Evolutionary conservation across 2,888 invertebrate genomes (phyloP).

Genomic region (Philopedon plagiatum): DNA sequence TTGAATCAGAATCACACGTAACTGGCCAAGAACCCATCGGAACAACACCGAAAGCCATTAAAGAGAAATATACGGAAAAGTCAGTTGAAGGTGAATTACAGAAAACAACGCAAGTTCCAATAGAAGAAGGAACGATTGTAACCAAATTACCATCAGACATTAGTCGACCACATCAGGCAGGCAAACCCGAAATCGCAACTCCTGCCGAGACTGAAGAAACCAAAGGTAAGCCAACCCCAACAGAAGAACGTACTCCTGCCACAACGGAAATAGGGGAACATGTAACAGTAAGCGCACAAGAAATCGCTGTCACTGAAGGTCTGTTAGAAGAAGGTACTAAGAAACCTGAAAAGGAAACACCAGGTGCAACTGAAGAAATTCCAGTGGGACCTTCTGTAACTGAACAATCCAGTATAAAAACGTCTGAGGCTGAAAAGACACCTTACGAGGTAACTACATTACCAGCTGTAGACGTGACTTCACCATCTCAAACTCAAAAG

Average conservation of each 20-base stretch:
- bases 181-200: background rate
- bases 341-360: background rate
- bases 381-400: conserved; percentile 5
- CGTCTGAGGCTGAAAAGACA: background rate
- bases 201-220: background rate
- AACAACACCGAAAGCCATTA: background rate
- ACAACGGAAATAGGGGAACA: background rate
- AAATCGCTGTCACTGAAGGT: background rate
- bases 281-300: background rate
- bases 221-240: background rate
- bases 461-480: background rate
- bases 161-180: background rate
- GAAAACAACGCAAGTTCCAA: background rate
- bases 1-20: conserved; percentile 51
- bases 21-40: conserved; percentile 20
- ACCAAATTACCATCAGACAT: background rate
- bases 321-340: background rate
- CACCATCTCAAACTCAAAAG: conserved; percentile 17
- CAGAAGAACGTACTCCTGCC: background rate
- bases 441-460: background rate
- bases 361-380: background rate
- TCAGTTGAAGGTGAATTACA: conserved; percentile 32
- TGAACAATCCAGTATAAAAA: background rate
- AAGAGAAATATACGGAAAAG: conserved; percentile 21
- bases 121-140: background rate